A percentile compares a stretch with the other conserved stretches of the same genome.
These are phyloP conservation scores for Xerus inauris DNA, from an alignment of 2,113 vertebrate genomes.

Conservation along the genomic window DNA sequence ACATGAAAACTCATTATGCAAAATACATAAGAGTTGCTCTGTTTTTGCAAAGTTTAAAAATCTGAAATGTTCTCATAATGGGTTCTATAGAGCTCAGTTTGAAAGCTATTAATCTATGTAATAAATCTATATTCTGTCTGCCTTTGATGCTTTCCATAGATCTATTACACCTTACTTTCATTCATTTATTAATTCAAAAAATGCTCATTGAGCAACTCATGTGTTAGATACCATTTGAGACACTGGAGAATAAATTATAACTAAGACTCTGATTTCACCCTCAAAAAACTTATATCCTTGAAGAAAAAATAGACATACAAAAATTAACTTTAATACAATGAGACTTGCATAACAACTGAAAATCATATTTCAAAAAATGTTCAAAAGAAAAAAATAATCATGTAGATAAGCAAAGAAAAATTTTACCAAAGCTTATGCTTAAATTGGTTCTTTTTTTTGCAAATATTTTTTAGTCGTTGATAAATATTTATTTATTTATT, in stretches of 20 bases:
- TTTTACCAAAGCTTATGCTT: not conserved
- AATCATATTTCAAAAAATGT: not conserved
- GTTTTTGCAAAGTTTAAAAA: not conserved
- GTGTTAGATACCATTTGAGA: not conserved
- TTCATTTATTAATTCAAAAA: not conserved
- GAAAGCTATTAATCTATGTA: not conserved
- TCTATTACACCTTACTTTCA: not conserved
- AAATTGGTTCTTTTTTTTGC: not conserved
- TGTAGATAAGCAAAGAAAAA: not conserved
- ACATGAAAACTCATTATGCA: not conserved
- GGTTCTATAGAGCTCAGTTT: not conserved
- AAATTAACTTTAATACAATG: not conserved
- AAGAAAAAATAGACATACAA: not conserved
- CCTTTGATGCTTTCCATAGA: not conserved
- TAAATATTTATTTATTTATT: no score
- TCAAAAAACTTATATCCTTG: not conserved
- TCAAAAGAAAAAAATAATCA: not conserved
- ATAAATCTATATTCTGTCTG: not conserved
- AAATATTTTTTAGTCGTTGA: no score
- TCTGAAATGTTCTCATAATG: not conserved
- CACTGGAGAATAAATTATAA: not conserved
- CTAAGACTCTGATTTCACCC: not conserved
- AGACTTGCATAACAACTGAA: not conserved
- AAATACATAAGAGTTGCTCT: slow-evolving; percentile 5
- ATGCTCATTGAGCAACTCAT: not conserved